A percentile compares a stretch with the other conserved stretches of the same genome.
Conservation (phyloP, 2,888 invertebrate genomes). For the Linnaemya tessellans region DNA sequence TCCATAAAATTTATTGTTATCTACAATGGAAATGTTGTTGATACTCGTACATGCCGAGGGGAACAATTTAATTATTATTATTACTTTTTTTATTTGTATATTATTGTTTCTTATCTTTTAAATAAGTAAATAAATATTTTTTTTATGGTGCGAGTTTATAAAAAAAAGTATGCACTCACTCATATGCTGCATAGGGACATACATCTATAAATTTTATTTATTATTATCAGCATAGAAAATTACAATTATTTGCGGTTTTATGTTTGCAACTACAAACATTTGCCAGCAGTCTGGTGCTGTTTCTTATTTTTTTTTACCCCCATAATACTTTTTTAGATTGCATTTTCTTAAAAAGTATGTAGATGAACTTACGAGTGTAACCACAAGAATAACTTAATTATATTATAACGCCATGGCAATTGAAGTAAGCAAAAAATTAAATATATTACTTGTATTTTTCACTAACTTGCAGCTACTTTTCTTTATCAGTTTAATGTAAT, state of each 20-base stretch:
- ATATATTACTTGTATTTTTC: slow-evolving; percentile 2
- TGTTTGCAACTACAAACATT: slow-evolving; percentile 52
- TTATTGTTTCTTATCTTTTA: slow-evolving; percentile 47
- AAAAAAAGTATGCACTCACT: background rate
- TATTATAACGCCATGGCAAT: slow-evolving; percentile 55
- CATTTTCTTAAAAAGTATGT: slow-evolving; percentile 29
- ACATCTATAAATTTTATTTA: slow-evolving; percentile 23
- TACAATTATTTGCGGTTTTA: slow-evolving; percentile 65
- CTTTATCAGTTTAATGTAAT: slow-evolving; percentile 72
- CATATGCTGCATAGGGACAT: too few relatives aligned
- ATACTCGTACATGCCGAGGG: background rate
- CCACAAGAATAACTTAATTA: slow-evolving; percentile 69
- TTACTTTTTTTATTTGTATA: background rate
- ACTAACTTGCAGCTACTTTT: slow-evolving; percentile 63
- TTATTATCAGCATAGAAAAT: slow-evolving; percentile 69
- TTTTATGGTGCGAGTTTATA: background rate
- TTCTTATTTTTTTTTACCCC: slow-evolving; percentile 11
- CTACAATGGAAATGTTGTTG: background rate
- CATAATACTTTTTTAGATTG: background rate
- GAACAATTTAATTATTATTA: slow-evolving; percentile 1
- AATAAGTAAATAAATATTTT: slow-evolving; percentile 46
- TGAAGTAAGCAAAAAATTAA: slow-evolving; percentile 10
- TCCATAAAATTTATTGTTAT: slow-evolving; percentile 17
- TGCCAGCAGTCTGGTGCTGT: slow-evolving; percentile 4
- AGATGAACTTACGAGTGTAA: slow-evolving; percentile 49